Conservation (phyloP, 1,140 invertebrate species). For the Stegodyphus dumicola region DNA sequence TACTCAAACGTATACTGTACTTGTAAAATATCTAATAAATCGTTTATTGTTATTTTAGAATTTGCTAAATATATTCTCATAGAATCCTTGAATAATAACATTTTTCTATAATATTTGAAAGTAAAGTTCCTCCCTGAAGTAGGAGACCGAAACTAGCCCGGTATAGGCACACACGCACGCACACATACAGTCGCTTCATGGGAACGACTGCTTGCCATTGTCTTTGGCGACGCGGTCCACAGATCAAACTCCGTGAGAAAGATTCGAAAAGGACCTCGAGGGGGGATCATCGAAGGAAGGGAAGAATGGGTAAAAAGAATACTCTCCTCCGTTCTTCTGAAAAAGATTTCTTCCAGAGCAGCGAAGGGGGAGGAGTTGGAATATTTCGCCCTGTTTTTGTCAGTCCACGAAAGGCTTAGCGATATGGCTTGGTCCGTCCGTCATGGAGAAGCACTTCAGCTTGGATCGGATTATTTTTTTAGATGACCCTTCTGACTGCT, state of each 20-base stretch:
- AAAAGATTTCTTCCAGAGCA: background rate
- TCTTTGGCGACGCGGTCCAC: slow-evolving; percentile 9
- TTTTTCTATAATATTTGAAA: too few species aligned
- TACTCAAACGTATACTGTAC: too few species aligned
- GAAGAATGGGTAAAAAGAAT: slow-evolving; percentile 43
- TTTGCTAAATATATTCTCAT: too few species aligned
- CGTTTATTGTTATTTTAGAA: too few species aligned
- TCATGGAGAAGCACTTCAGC: slow-evolving; percentile 16
- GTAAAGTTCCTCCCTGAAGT: too few species aligned
- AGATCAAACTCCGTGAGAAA: slow-evolving; percentile 20
- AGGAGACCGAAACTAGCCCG: too few species aligned
- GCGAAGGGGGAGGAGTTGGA: background rate
- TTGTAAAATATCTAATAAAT: too few species aligned
- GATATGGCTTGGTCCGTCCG: background rate
- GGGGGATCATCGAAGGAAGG: background rate
- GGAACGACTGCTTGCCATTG: background rate
- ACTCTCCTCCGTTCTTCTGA: slow-evolving; percentile 17
- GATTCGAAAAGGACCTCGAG: background rate
- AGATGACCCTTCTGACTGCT: background rate
- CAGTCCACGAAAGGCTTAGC: slow-evolving; percentile 16
- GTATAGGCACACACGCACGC: too few species aligned
- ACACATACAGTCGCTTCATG: too few species aligned
- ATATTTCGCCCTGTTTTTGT: slow-evolving; percentile 33
- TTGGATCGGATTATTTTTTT: slow-evolving; percentile 35
- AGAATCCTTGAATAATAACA: too few species aligned